Evolutionary conservation across 2,888 invertebrate species (phyloP).

Genomic region (Falcaria lacertinaria): DNA sequence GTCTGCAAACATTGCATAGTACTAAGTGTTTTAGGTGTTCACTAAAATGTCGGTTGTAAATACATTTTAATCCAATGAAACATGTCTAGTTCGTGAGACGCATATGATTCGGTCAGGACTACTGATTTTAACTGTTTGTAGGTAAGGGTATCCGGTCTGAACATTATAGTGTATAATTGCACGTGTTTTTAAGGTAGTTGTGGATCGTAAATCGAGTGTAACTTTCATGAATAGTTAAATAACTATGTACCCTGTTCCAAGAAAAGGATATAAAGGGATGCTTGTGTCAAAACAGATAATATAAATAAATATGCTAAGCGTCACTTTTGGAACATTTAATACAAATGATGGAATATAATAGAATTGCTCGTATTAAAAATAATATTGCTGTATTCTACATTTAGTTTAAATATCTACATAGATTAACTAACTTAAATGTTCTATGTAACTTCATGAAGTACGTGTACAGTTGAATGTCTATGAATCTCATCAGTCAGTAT

Average conservation of each 20-base stretch:
- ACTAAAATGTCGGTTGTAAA: conserved; percentile 7
- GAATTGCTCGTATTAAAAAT: not conserved
- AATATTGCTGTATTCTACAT: not conserved
- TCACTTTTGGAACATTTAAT: not conserved
- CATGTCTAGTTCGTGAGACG: not conserved
- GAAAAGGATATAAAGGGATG: not conserved
- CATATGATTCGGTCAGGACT: not conserved
- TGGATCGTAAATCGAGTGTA: not conserved
- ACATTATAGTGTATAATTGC: not conserved
- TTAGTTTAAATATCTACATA: not conserved
- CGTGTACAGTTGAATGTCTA: conserved; percentile 17
- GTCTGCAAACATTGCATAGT: conserved; percentile 52
- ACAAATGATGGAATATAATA: not conserved
- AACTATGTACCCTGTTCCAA: not conserved
- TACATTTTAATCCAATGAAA: not conserved
- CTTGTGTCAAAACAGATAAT: not conserved
- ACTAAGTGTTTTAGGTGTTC: conserved; percentile 38
- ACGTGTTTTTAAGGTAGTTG: not conserved
- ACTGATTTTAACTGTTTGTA: not conserved
- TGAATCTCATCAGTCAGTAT: conserved; percentile 35
- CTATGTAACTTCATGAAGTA: conserved; percentile 21
- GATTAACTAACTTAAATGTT: not conserved
- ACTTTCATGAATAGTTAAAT: not conserved
- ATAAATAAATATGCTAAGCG: not conserved
- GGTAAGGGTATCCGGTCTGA: not conserved